Percentiles rank a stretch among this genome's conserved stretches.
phyloP scores from a whole-genome alignment of 2,888 invertebrate species.

The Encarsia formosa region DNA sequence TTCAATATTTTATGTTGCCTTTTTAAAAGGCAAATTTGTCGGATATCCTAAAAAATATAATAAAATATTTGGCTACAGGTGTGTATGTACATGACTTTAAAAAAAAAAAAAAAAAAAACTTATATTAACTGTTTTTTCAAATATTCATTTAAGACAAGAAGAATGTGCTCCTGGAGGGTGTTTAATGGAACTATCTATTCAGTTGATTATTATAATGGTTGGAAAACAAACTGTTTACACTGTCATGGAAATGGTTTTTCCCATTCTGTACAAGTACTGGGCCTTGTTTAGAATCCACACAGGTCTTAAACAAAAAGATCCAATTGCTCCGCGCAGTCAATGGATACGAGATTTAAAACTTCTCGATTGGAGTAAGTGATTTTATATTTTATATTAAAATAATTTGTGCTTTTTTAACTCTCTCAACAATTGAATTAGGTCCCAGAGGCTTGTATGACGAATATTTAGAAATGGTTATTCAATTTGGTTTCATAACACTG shows the following conservation, averaged over 20 bases:
- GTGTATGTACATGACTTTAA: no score
- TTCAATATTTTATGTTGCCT: slow-evolving; percentile 81
- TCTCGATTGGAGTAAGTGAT: slow-evolving; percentile 54
- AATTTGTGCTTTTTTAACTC: slow-evolving; percentile 1
- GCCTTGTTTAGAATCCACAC: slow-evolving; percentile 46
- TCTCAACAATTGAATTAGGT: slow-evolving; percentile 38
- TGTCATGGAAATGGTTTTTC: slow-evolving; percentile 72
- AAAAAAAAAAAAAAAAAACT: no score
- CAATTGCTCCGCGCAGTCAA: slow-evolving; percentile 46
- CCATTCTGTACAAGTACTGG: slow-evolving; percentile 60
- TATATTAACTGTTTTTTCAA: background rate
- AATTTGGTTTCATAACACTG: slow-evolving; percentile 81
- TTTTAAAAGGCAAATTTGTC: slow-evolving; percentile 72
- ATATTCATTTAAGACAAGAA: slow-evolving; percentile 38
- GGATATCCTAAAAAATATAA: slow-evolving; percentile 76
- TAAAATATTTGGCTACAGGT: slow-evolving; percentile 60
- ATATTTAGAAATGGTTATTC: slow-evolving; percentile 85
- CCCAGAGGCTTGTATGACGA: slow-evolving; percentile 72
- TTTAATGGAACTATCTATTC: slow-evolving; percentile 79
- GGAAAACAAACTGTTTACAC: slow-evolving; percentile 80
- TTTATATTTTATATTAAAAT: background rate
- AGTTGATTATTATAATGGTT: slow-evolving; percentile 79
- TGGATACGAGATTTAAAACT: slow-evolving; percentile 66
- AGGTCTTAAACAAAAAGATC: slow-evolving; percentile 43
- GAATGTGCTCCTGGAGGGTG: slow-evolving; percentile 83